Evolutionary conservation across 2,797 vertebrate genomes (phyloP).

Genomic region (Microctenopoma lineatum): DNA sequence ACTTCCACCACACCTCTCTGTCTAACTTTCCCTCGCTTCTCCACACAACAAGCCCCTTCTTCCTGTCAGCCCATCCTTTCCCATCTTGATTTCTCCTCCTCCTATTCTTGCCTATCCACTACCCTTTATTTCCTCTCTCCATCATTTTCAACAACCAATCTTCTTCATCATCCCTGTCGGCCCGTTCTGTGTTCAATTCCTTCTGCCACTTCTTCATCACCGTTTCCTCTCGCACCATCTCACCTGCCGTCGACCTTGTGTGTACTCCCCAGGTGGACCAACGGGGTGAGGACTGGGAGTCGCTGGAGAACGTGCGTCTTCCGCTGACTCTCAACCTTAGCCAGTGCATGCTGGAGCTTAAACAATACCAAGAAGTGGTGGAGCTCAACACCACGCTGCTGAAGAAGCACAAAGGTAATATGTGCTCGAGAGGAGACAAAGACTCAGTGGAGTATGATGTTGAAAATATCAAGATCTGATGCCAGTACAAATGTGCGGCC

Average conservation of each 20-base stretch:
- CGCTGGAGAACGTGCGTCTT: conserved; percentile 82
- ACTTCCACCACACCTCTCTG: conserved; percentile 42
- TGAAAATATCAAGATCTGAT: conserved; percentile 36
- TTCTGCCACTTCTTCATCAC: not conserved
- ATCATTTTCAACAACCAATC: conserved; percentile 13
- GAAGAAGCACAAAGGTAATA: conserved; percentile 79
- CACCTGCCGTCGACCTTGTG: conserved; percentile 9
- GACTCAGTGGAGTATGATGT: conserved; percentile 8
- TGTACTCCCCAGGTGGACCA: conserved; percentile 61
- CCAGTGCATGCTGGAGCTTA: conserved; percentile 83
- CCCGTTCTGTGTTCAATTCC: not conserved
- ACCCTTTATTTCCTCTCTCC: not conserved
- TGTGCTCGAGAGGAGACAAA: conserved; percentile 8
- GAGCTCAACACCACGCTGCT: conserved; percentile 79
- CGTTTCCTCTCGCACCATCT: conserved; percentile 13
- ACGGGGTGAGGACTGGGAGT: conserved; percentile 81
- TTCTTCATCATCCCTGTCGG: not conserved
- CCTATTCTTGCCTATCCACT: conserved; percentile 4
- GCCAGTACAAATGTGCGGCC: conserved; percentile 37
- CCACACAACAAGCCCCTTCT: conserved; percentile 20
- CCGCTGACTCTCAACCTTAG: conserved; percentile 84
- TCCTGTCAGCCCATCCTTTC: conserved; percentile 11
- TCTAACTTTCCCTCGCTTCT: conserved; percentile 27
- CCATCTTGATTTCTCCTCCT: conserved; percentile 26
- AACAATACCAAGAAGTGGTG: conserved; percentile 77